Conservation (phyloP, 2,888 invertebrate genomes). For the Amphipyra tragopoginis region DNA sequence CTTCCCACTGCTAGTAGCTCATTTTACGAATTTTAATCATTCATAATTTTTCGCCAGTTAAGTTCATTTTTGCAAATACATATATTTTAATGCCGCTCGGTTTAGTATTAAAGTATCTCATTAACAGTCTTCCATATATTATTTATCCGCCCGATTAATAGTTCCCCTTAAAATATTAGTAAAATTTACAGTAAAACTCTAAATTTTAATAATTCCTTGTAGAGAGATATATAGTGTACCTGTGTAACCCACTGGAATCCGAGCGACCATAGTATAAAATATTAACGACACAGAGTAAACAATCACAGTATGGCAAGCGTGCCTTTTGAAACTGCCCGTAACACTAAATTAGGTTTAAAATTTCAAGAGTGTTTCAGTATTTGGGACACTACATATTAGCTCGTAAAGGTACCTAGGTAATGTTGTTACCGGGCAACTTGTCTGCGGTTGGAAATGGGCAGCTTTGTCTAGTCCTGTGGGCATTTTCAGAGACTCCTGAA, state of each 20-base stretch:
- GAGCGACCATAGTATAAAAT: conserved; percentile 40
- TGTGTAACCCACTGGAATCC: conserved; percentile 1
- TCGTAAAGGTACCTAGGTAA: conserved; percentile 7
- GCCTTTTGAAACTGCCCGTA: conserved; percentile 43
- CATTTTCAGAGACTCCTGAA: neutral
- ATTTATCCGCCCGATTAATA: no score
- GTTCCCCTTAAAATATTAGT: no score
- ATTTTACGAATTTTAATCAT: no score
- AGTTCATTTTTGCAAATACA: no score
- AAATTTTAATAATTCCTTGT: no score
- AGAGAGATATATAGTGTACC: no score
- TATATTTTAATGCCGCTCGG: no score
- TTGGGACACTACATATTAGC: conserved; percentile 11
- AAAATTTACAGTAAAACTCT: no score
- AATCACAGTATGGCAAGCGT: conserved; percentile 27
- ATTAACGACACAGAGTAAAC: conserved; percentile 48
- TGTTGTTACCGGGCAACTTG: neutral
- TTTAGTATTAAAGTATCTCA: no score
- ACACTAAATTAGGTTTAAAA: conserved; percentile 57
- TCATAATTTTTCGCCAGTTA: no score
- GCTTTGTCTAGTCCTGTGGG: neutral
- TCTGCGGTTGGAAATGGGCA: neutral
- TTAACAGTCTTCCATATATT: no score
- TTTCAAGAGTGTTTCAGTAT: conserved; percentile 38
- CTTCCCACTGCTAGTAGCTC: no score